Evolutionary conservation across 2,113 vertebrate species (phyloP), one percentile per base, ranked within the genome.

Genomic region (Tetraodon nigroviridis): DNA sequence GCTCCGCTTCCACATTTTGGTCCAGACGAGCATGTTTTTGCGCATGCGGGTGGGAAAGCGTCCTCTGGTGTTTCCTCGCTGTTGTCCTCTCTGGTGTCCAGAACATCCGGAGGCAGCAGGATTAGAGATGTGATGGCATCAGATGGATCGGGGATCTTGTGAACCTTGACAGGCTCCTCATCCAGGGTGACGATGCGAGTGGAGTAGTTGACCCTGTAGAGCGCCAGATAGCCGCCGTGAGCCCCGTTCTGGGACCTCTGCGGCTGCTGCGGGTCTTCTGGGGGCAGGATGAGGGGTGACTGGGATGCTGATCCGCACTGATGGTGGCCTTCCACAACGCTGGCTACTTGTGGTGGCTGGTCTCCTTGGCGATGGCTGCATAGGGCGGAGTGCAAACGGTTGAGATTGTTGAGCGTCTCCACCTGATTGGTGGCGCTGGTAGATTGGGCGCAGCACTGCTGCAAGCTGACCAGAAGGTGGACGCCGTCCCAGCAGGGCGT

Each of bases 331-430:
- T 97, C 94, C 7, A 93, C 92, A 6, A 95, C 94, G 81, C 97
- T 98, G 75, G 93, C 92, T 84, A 94, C 88, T 24, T 91, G 56
- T 20, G 78, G 75, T 4, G 71, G 90, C 73, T 91, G 75, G 68
- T 97, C 94, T 67, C 92, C 93, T 80, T 97, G 95, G 61, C 92
- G 90, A 84, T 93, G 93, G 82, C 84, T 92, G 91, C 96, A 98
- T 59, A 98, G 92, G 29, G 95, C 97, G 17, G 97, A 99, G 84
- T 99, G 97, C 79, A 99, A 90, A 83, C 96, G 96, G 89, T 99
- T 99, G 72, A 99, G 92, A 84, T 98, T 98, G 92, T 99, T 99
- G 81, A 98, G 94, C 75, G 95, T 95, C 89, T 99, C 97, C 63
- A 99, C 97, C 87, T 98, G 96, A 93, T 95, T 99, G 86, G 96